Evolutionary conservation across 2,888 invertebrate species (phyloP), one percentile per base, ranked within the genome.

Genomic region (Exocentrus adspersus): DNA sequence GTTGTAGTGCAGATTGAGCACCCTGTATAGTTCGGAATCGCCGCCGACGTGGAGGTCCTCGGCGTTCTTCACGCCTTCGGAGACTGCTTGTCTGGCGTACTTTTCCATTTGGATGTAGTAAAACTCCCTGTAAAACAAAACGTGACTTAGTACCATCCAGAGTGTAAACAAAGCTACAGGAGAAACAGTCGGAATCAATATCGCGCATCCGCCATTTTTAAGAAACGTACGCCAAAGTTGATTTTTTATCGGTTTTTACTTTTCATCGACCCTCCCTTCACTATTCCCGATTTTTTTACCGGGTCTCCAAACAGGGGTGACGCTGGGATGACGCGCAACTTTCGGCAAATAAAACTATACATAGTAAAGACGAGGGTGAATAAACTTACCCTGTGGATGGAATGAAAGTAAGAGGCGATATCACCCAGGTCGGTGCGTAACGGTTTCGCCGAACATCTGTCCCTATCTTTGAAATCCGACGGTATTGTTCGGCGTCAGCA

Each of bases 21-120:
- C 95, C 82, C 98, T 89, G 87, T 97, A 98, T 75, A 99, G 90
- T 85, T 99, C 99, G 66, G 96, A 96, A 85, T 99, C 98, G 62
- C 91, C 91, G 68, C 93, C 93, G 63, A 99, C 97, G 82, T 92
- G 92, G 65, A 99, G 87, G 80, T 98, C 97, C 73, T 98, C 97
- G 16, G 92, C 90, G 78, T 90, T 90, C 84, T 95, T 95, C 77
- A 96, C 89, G 68, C 98, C 98, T 86, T 99, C 98, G 76, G 95
- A 95, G 78, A 99, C 92, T 51, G 97, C 95, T 85, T 98, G 98
- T 76, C 98, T 89, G 69, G 98, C 98, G 85, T 97, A 99, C 85
- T 99, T 99, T 87, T 99, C 99, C 98, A 99, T 99, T 87, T 99
- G 99, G 82, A 99, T 99, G 87, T 99, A 99, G 89, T 97, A 99